Evolutionary conservation across 2,797 vertebrate genomes (phyloP).

Genomic region (Parambassis ranga): DNA sequence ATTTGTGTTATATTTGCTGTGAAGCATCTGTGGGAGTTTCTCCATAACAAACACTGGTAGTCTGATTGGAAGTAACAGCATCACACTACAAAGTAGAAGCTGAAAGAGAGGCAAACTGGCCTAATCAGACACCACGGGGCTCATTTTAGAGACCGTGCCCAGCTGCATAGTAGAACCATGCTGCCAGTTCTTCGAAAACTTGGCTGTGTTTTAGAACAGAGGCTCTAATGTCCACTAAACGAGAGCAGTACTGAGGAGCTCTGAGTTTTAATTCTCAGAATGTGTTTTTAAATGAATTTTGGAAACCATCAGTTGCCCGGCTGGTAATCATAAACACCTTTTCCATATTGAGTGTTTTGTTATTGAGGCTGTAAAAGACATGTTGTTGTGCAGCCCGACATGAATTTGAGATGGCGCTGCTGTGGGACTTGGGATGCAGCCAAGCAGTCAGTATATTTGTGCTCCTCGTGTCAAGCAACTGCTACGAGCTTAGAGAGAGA

Average conservation of each 20-base stretch:
- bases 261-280: background rate
- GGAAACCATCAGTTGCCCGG: background rate
- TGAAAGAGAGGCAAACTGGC: background rate
- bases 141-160: constrained; percentile 24
- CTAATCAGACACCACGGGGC: background rate
- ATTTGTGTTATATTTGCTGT: too few species aligned
- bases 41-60: too few species aligned
- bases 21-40: background rate
- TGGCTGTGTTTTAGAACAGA: background rate
- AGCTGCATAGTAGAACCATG: background rate
- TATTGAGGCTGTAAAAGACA: background rate
- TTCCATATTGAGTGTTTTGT: background rate
- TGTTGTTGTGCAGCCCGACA: background rate
- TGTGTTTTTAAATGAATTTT: background rate
- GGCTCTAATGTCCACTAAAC: background rate
- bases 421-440: background rate
- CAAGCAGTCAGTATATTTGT: background rate
- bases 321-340: too few species aligned
- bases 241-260: background rate
- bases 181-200: constrained; percentile 14
- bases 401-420: constrained; percentile 13
- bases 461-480: background rate
- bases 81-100: background rate
- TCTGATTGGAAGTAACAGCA: background rate
- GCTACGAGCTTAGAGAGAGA: background rate